Evolutionary conservation across 2,888 invertebrate genomes (phyloP).

Genomic region (Patella pellucida): DNA sequence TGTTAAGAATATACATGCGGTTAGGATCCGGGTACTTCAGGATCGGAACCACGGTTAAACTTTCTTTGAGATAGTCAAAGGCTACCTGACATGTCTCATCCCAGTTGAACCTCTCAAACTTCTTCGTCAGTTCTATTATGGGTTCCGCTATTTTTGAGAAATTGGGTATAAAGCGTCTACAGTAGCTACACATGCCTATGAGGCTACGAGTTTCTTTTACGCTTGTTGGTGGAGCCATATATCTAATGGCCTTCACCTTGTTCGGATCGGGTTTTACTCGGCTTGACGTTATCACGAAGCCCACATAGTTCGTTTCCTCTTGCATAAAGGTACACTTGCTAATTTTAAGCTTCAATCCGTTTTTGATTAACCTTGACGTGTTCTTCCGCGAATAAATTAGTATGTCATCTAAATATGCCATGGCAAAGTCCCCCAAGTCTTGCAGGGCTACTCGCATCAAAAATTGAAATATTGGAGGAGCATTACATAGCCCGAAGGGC

Average conservation of each 20-base stretch:
- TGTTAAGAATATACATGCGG: constrained; percentile 14
- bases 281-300: constrained; percentile 24
- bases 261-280: constrained; percentile 29
- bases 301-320: constrained; percentile 29
- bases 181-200: constrained; percentile 39
- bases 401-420: constrained; percentile 35
- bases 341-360: constrained; percentile 29
- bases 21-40: constrained; percentile 16
- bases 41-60: constrained; percentile 20
- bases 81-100: neutral
- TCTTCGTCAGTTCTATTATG: constrained; percentile 28
- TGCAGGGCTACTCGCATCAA: constrained; percentile 31
- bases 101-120: constrained; percentile 6
- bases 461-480: constrained; percentile 27
- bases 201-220: constrained; percentile 35
- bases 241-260: constrained; percentile 29
- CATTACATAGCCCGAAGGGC: constrained; percentile 33
- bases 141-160: constrained; percentile 34
- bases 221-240: constrained; percentile 26
- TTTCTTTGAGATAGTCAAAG: constrained; percentile 17
- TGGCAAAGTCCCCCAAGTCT: constrained; percentile 28
- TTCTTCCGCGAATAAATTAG: constrained; percentile 32
- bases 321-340: constrained; percentile 34
- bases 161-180: constrained; percentile 36
- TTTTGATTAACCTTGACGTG: constrained; percentile 28